Conservation (phyloP, 1,140 invertebrate genomes). For the Brachionus calyciflorus region DNA sequence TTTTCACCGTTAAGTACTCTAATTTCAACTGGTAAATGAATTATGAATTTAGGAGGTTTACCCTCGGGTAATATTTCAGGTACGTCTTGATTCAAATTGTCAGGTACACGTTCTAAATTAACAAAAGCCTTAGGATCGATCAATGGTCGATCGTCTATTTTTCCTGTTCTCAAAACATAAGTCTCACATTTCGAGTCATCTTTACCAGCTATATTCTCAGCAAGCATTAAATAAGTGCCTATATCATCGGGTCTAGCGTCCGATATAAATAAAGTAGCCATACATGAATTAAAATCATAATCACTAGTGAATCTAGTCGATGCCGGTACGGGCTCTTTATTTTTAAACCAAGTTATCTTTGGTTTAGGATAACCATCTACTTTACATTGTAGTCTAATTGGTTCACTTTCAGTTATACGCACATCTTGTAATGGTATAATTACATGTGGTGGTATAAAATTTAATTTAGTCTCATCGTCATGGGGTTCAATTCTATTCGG, state of each 20-base stretch:
- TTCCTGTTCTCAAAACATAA: neutral
- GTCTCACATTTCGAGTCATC: slow-evolving; percentile 21
- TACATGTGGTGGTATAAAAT: slow-evolving; percentile 36
- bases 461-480: neutral
- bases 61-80: neutral
- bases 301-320: slow-evolving; percentile 7
- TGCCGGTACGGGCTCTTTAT: slow-evolving; percentile 22
- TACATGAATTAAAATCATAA: slow-evolving; percentile 11
- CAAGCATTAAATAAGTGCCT: slow-evolving; percentile 7
- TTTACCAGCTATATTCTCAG: slow-evolving; percentile 32
- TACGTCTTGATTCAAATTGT: slow-evolving; percentile 72
- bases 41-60: slow-evolving; percentile 15
- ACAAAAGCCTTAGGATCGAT: slow-evolving; percentile 41
- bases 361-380: slow-evolving; percentile 46
- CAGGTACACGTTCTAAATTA: slow-evolving; percentile 67
- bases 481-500: neutral
- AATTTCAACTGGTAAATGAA: slow-evolving; percentile 7
- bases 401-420: slow-evolving; percentile 18
- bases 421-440: slow-evolving; percentile 11
- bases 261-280: neutral
- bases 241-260: neutral
- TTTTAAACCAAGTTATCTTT: slow-evolving; percentile 31
- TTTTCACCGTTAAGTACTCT: neutral
- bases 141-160: slow-evolving; percentile 33
- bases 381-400: slow-evolving; percentile 14